Percentiles rank a stretch among this genome's conserved stretches.
These are phyloP conservation scores for Xanthia icteritia DNA, from an alignment of 2,888 invertebrate species.

Conservation along the genomic window DNA sequence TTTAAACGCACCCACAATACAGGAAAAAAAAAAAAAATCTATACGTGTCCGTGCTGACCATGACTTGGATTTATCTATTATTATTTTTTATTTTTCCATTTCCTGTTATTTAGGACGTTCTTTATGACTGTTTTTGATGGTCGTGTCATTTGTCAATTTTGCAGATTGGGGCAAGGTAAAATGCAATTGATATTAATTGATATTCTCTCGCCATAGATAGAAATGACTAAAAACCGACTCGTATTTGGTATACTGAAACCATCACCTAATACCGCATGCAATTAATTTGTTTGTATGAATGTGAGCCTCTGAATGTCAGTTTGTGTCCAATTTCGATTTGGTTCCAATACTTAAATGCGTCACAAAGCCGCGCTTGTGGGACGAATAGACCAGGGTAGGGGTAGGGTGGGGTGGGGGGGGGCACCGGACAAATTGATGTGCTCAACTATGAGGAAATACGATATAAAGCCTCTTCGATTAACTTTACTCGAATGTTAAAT, in stretches of 20 bases:
- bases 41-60: background rate
- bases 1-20: too few species aligned
- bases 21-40: too few species aligned
- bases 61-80: background rate
- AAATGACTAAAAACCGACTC: too few species aligned
- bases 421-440: background rate
- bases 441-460: conserved; percentile 36
- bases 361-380: conserved; percentile 16
- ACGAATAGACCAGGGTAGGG: background rate
- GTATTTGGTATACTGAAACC: too few species aligned
- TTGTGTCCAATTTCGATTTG: conserved; percentile 27
- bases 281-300: background rate
- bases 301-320: background rate
- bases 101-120: too few species aligned
- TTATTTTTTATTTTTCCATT: too few species aligned
- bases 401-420: background rate
- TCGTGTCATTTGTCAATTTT: background rate
- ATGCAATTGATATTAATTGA: too few species aligned
- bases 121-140: too few species aligned
- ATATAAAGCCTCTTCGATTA: conserved; percentile 17
- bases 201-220: too few species aligned
- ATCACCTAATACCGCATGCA: background rate
- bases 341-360: conserved; percentile 15
- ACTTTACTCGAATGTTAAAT: background rate
- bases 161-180: too few species aligned